Evolutionary conservation across 2,888 invertebrate genomes (phyloP).

Genomic region (Leptothorax acervorum): DNA sequence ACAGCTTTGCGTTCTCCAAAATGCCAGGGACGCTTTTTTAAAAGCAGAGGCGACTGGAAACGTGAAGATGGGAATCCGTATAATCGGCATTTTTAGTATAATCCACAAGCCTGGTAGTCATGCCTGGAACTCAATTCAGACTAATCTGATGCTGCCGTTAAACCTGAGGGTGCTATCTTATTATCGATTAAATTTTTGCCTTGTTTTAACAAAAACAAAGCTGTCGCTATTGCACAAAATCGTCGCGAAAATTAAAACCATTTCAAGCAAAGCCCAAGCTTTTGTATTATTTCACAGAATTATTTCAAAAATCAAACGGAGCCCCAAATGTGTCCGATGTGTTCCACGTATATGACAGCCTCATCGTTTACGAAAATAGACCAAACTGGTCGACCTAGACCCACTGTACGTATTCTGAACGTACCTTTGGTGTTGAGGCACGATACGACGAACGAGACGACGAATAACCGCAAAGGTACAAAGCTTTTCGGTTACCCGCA

Average conservation of each 20-base stretch:
- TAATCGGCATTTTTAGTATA: constrained; percentile 91
- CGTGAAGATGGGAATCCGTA: constrained; percentile 90
- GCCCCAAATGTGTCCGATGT: constrained; percentile 80
- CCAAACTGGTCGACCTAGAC: constrained; percentile 82
- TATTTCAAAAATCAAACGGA: constrained; percentile 82
- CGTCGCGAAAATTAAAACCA: not conserved
- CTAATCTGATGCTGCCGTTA: constrained; percentile 91
- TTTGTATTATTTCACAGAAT: constrained; percentile 80
- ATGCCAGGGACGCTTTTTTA: constrained; percentile 76
- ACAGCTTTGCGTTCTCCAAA: constrained; percentile 86
- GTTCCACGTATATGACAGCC: constrained; percentile 77
- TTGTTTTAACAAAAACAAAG: not conserved
- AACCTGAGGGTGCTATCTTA: constrained; percentile 79
- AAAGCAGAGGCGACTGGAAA: constrained; percentile 86
- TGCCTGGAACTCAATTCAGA: constrained; percentile 93
- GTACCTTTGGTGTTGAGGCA: constrained; percentile 87
- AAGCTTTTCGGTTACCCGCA: constrained; percentile 87
- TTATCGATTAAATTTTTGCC: not conserved
- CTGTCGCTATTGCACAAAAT: not conserved
- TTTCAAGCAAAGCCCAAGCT: constrained; percentile 69
- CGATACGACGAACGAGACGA: constrained; percentile 85
- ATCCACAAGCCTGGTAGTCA: constrained; percentile 89
- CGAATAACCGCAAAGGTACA: constrained; percentile 85
- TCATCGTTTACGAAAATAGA: constrained; percentile 82
- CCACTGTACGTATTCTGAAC: constrained; percentile 85